phyloP scores from a whole-genome alignment of 2,797 vertebrate species.

The Arnoldichthys spilopterus region DNA sequence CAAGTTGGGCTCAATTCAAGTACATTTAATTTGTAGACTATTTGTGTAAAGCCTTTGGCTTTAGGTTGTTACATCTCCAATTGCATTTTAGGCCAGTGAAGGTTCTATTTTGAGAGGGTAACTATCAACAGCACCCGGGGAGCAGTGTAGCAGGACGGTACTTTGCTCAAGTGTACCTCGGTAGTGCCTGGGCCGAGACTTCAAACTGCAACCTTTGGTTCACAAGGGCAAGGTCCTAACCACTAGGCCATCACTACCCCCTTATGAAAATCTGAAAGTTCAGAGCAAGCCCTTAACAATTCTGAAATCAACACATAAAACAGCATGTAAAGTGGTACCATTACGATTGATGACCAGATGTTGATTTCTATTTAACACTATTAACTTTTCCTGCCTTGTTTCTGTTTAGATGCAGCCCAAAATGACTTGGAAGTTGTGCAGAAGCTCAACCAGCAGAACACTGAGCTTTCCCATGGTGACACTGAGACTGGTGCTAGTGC shows the following conservation, averaged over 20 bases:
- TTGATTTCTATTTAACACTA: background rate
- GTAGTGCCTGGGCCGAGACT: too few relatives aligned
- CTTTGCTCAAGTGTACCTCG: too few relatives aligned
- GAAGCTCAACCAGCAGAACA: slow-evolving; percentile 86
- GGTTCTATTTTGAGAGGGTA: background rate
- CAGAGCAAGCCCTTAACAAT: background rate
- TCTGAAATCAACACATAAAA: background rate
- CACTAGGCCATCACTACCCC: too few relatives aligned
- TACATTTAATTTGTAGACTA: background rate
- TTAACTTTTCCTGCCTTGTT: slow-evolving; percentile 23
- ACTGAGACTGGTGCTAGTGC: slow-evolving; percentile 40
- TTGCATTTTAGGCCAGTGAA: too few relatives aligned
- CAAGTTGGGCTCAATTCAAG: background rate
- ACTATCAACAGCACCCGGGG: too few relatives aligned
- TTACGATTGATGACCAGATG: background rate
- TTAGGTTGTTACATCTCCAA: background rate
- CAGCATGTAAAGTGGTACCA: background rate
- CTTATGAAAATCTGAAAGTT: background rate
- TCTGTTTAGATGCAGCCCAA: slow-evolving; percentile 70
- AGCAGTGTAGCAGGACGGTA: too few relatives aligned
- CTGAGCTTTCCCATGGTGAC: slow-evolving; percentile 63
- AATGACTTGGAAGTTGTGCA: slow-evolving; percentile 77
- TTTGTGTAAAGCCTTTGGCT: background rate
- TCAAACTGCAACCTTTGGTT: too few relatives aligned
- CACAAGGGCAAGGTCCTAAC: too few relatives aligned